phyloP scores from a whole-genome alignment of 2,888 invertebrate genomes.

The Tenthredo livida region DNA sequence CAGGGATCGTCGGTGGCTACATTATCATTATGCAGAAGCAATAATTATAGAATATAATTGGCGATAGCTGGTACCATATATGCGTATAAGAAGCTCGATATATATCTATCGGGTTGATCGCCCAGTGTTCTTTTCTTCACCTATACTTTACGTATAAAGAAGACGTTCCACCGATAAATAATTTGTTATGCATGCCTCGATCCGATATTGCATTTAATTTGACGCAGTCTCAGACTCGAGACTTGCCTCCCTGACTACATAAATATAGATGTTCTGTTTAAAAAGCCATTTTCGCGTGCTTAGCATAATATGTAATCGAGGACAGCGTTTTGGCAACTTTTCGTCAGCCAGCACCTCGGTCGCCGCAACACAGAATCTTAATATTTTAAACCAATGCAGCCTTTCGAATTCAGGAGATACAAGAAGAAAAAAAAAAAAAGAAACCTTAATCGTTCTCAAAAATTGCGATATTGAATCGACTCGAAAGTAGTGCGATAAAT shows the following conservation, averaged over 20 bases:
- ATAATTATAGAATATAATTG: slow-evolving; percentile 72
- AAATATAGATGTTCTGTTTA: slow-evolving; percentile 76
- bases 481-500: neutral
- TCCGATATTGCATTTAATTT: slow-evolving; percentile 72
- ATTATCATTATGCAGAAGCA: slow-evolving; percentile 64
- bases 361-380: neutral
- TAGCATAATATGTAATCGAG: slow-evolving; percentile 62
- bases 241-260: slow-evolving; percentile 61
- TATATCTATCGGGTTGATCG: slow-evolving; percentile 27
- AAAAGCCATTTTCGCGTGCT: slow-evolving; percentile 74
- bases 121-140: neutral
- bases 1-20: neutral
- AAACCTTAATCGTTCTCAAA: neutral
- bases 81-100: neutral
- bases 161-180: slow-evolving; percentile 66
- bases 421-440: neutral
- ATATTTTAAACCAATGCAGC: neutral
- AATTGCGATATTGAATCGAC: neutral
- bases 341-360: neutral
- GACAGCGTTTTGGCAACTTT: slow-evolving; percentile 52
- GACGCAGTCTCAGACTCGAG: slow-evolving; percentile 59
- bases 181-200: slow-evolving; percentile 72
- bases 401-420: neutral
- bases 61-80: slow-evolving; percentile 53
- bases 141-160: slow-evolving; percentile 62